Percentiles rank a stretch among this genome's conserved stretches.
phyloP scores from a whole-genome alignment of 2,113 vertebrate genomes.

The Penelope pileata region DNA sequence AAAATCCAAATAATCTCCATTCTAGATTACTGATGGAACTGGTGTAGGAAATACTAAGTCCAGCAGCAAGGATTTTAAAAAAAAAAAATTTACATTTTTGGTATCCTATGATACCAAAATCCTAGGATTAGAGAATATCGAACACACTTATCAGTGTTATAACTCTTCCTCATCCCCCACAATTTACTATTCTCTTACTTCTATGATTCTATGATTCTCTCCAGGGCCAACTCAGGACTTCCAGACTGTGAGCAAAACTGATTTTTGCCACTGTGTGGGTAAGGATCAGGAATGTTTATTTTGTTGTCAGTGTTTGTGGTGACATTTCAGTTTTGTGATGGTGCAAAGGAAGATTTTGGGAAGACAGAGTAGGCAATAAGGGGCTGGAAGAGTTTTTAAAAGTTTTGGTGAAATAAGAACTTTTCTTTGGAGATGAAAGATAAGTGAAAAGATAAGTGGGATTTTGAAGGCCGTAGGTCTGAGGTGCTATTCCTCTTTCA shows the following conservation, averaged over 20 bases:
- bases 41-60: neutral
- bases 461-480: neutral
- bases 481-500: neutral
- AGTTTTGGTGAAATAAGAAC: neutral
- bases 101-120: neutral
- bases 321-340: neutral
- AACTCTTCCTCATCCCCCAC: accelerated
- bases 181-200: neutral
- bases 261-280: neutral
- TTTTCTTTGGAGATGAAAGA: neutral
- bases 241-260: neutral
- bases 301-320: neutral
- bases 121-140: neutral
- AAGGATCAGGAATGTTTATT: neutral
- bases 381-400: neutral
- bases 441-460: neutral
- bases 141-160: neutral
- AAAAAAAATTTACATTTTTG: neutral
- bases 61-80: neutral
- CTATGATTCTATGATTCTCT: too few relatives aligned
- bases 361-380: neutral
- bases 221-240: neutral
- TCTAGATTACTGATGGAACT: neutral
- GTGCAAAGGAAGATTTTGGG: neutral
- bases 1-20: slow-evolving; percentile 30